A percentile compares a stretch with the other conserved stretches of the same genome.
Conservation (phyloP, 2,888 invertebrate species). For the Athalia rosae region DNA sequence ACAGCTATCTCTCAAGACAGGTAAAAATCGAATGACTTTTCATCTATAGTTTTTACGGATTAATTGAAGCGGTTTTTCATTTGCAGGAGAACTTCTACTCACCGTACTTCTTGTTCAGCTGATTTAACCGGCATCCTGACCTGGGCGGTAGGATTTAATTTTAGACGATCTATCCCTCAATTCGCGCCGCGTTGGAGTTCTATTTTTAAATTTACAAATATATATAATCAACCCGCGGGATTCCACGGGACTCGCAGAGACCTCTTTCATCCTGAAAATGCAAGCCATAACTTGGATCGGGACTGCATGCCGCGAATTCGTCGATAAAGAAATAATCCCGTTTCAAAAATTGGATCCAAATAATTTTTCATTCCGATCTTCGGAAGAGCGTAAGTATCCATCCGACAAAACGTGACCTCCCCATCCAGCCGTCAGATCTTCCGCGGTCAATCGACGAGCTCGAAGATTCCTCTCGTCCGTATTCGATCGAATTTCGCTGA, state of each 20-base stretch:
- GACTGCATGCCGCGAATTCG: neutral
- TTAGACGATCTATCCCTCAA: neutral
- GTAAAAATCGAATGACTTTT: too few relatives aligned
- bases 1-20: too few relatives aligned
- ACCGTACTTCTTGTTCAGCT: neutral
- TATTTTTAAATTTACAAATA: slow-evolving; percentile 14
- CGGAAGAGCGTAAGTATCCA: neutral
- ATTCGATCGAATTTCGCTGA: too few relatives aligned
- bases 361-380: neutral
- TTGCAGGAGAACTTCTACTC: neutral
- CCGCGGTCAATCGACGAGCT: too few relatives aligned
- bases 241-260: neutral
- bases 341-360: neutral
- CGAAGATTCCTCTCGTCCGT: too few relatives aligned
- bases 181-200: slow-evolving; percentile 10
- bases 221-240: neutral
- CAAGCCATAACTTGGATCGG: neutral
- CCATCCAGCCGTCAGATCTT: too few relatives aligned
- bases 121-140: neutral
- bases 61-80: neutral
- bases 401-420: too few relatives aligned
- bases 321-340: slow-evolving; percentile 6
- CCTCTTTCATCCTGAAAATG: neutral
- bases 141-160: slow-evolving; percentile 17
- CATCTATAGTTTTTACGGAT: too few relatives aligned